These are phyloP conservation scores for Bellardia bayeri DNA, from an alignment of 2,888 invertebrate species.

Conservation along the genomic window DNA sequence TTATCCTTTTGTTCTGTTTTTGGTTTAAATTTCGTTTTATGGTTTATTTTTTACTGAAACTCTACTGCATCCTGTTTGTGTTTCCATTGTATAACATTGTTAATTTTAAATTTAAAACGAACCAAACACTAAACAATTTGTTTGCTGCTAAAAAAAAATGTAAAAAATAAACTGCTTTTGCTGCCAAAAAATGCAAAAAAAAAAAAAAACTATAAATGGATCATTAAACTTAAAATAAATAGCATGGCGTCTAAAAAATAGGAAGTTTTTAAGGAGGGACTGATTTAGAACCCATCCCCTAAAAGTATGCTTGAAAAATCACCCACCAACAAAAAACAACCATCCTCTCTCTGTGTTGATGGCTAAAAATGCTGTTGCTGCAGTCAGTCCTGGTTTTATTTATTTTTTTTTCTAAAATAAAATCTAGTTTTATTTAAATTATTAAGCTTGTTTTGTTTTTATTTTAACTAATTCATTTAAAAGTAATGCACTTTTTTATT, in stretches of 20 bases:
- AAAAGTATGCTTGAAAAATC: conserved; percentile 35
- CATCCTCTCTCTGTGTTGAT: not conserved
- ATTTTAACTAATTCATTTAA: not conserved
- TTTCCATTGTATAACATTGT: not conserved
- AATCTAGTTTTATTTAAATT: conserved; percentile 13
- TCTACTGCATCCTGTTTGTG: conserved; percentile 43
- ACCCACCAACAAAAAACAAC: conserved; percentile 10
- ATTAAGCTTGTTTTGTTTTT: conserved; percentile 8
- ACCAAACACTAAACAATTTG: conserved; percentile 17
- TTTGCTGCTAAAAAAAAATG: conserved; percentile 29
- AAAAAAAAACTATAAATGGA: conserved; percentile 31
- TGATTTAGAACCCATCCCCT: not conserved
- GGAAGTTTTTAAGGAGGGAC: not conserved
- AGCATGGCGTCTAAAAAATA: conserved; percentile 52
- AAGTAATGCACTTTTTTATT: conserved; percentile 16
- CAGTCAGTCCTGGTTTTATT: conserved; percentile 20
- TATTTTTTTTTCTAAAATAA: not conserved
- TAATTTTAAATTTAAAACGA: conserved; percentile 9
- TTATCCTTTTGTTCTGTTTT: conserved; percentile 37
- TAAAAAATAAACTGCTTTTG: conserved; percentile 20
- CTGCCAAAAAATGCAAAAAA: conserved; percentile 26
- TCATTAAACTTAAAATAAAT: conserved; percentile 49
- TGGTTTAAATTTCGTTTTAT: conserved; percentile 35
- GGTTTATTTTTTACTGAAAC: conserved; percentile 29
- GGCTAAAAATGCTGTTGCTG: conserved; percentile 17